phyloP scores from a whole-genome alignment of 2,888 invertebrate species.

The Pammene fasciana region DNA sequence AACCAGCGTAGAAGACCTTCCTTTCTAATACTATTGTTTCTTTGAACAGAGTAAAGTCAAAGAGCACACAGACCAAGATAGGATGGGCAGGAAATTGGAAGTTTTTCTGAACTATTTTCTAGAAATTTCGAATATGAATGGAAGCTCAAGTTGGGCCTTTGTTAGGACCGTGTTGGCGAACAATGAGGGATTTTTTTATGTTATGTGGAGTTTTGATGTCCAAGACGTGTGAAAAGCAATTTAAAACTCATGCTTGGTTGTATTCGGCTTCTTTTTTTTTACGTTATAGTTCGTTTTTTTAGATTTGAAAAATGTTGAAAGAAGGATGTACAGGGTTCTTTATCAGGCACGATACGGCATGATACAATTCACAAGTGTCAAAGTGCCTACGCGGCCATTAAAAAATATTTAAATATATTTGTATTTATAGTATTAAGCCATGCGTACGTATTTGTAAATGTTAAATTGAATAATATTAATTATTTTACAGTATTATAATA shows the following conservation, averaged over 20 bases:
- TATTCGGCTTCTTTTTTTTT: neutral
- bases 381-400: too few species aligned
- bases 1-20: constrained; percentile 15
- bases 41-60: constrained; percentile 22
- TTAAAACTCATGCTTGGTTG: constrained; percentile 16
- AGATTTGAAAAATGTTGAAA: too few species aligned
- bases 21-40: neutral
- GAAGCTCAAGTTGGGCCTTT: constrained; percentile 39
- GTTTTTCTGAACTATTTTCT: constrained; percentile 52
- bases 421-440: too few species aligned
- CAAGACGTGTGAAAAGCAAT: constrained; percentile 13
- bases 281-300: too few species aligned
- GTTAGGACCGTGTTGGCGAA: constrained; percentile 34
- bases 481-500: too few species aligned
- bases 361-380: too few species aligned
- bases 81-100: constrained; percentile 45
- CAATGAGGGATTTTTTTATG: constrained; percentile 33
- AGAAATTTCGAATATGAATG: constrained; percentile 48
- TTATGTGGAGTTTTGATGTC: constrained; percentile 20
- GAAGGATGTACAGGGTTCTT: too few species aligned
- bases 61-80: constrained; percentile 40
- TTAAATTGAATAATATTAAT: too few species aligned
- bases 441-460: too few species aligned
- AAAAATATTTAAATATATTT: too few species aligned
- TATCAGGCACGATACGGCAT: too few species aligned